Evolutionary conservation across 1,140 invertebrate genomes (phyloP).

Genomic region (Lordiphosa clarofinis): DNA sequence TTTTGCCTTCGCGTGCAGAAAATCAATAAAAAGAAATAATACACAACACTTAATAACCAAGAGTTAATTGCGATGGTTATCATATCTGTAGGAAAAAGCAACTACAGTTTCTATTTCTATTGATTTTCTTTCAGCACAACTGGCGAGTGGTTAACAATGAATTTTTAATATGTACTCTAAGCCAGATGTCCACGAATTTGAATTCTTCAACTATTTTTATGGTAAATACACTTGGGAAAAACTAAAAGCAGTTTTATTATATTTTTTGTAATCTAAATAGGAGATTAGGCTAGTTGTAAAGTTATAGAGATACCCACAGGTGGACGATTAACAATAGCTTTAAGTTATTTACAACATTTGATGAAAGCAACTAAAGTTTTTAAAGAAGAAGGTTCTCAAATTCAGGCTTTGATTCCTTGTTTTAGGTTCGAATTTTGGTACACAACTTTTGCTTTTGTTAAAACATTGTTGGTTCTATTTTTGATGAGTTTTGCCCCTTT

Average conservation of each 20-base stretch:
- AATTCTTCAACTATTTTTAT: slow-evolving; percentile 6
- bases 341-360: no score
- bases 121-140: slow-evolving; percentile 26
- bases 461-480: no score
- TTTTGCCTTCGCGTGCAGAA: slow-evolving; percentile 8
- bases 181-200: slow-evolving; percentile 18
- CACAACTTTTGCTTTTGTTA: no score
- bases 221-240: background rate
- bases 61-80: slow-evolving; percentile 36
- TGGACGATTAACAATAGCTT: no score
- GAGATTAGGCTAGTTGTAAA: no score
- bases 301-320: no score
- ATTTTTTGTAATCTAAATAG: no score
- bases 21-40: slow-evolving; percentile 34
- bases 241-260: background rate
- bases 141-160: slow-evolving; percentile 23
- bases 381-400: no score
- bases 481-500: no score
- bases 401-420: no score
- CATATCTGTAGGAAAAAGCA: slow-evolving; percentile 17
- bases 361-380: no score
- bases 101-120: slow-evolving; percentile 21
- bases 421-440: no score
- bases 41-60: slow-evolving; percentile 30
- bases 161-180: slow-evolving; percentile 36